Evolutionary conservation across 1,140 invertebrate genomes (phyloP).

Genomic region (Drosophila ambigua): DNA sequence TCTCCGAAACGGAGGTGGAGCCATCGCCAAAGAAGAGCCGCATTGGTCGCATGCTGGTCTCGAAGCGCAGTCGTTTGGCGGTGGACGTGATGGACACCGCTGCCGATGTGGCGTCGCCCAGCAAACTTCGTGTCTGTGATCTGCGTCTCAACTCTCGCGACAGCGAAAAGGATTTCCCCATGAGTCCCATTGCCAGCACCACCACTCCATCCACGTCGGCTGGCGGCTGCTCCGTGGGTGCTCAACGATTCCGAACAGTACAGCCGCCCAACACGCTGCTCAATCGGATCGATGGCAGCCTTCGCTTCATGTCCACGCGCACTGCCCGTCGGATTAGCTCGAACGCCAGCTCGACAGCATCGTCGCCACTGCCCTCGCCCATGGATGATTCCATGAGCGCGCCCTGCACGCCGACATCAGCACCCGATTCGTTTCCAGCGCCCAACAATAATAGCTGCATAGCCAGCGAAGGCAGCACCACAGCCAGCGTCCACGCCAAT

Average conservation of each 20-base stretch:
- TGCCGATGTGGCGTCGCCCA: slow-evolving; percentile 86
- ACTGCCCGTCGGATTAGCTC: slow-evolving; percentile 68
- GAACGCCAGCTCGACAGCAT: slow-evolving; percentile 83
- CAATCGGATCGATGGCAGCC: slow-evolving; percentile 67
- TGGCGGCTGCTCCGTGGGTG: slow-evolving; percentile 2
- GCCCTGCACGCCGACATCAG: slow-evolving; percentile 80
- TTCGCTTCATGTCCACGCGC: slow-evolving; percentile 60
- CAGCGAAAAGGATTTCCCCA: slow-evolving; percentile 84
- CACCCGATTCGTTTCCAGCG: slow-evolving; percentile 56
- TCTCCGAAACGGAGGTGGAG: slow-evolving; percentile 87
- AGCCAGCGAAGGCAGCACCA: slow-evolving; percentile 16
- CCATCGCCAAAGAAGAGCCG: slow-evolving; percentile 89
- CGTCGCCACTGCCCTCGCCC: slow-evolving; percentile 82
- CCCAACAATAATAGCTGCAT: slow-evolving; percentile 15
- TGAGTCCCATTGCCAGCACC: slow-evolving; percentile 71
- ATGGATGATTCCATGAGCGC: slow-evolving; percentile 83
- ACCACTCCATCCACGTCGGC: slow-evolving; percentile 55
- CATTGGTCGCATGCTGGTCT: slow-evolving; percentile 83
- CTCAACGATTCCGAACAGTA: slow-evolving; percentile 67
- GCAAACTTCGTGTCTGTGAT: slow-evolving; percentile 87
- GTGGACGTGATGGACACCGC: slow-evolving; percentile 68
- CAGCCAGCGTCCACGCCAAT: slow-evolving; percentile 29
- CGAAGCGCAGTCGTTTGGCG: slow-evolving; percentile 65
- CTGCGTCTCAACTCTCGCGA: slow-evolving; percentile 86
- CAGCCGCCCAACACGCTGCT: slow-evolving; percentile 73